Base-by-base conservation (phyloP, 2,888 invertebrate species). In the Sesamia inferens region DNA sequence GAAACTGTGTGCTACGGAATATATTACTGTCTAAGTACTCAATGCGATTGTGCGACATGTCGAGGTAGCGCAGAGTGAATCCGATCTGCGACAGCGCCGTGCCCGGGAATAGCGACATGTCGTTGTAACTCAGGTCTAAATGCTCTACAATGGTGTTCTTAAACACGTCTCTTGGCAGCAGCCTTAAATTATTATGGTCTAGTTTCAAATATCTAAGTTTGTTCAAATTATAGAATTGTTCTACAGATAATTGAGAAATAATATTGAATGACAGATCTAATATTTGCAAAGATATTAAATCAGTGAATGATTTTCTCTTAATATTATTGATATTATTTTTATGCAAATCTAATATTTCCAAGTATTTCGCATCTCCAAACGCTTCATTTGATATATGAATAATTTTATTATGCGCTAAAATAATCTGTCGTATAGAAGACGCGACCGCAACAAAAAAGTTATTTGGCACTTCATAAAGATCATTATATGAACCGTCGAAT, bases 1-100 rank as follows among this genome's bases (percentile, higher is more conserved):
- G 94, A 91, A 98, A 98, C 69, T 98, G 98, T 48, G 98, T 98
- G 88, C 98, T 97, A 59, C 98, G 97, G 90, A 99, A 98, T 94
- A 98, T 98, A 78, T 98, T 98, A 85, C 98, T 98, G 92, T 99
- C 99, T 84, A 99, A 96, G 91, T 98, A 98, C 91, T 99, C 98
- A 81, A 99, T 97, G 82, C 97, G 97, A 92, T 99, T 99, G 82
- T 97, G 96, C 0, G 98, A 97, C 90, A 99, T 96, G 89, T 98
- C 98, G 75, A 99, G 97, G 90, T 97, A 97, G 68, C 98, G 96
- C 76, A 99, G 93, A 0, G 98, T 98, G 87, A 98, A 97, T 7
- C 98, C 98, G 39, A 98, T 97, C 91, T 98, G 98, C 0, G 97
- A 97, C 77, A 98, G 97, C 31, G 98, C 97, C 42, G 97, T 97